Conservation (phyloP, 2,113 vertebrate genomes). For the Stomatorhinus ivindoensis region DNA sequence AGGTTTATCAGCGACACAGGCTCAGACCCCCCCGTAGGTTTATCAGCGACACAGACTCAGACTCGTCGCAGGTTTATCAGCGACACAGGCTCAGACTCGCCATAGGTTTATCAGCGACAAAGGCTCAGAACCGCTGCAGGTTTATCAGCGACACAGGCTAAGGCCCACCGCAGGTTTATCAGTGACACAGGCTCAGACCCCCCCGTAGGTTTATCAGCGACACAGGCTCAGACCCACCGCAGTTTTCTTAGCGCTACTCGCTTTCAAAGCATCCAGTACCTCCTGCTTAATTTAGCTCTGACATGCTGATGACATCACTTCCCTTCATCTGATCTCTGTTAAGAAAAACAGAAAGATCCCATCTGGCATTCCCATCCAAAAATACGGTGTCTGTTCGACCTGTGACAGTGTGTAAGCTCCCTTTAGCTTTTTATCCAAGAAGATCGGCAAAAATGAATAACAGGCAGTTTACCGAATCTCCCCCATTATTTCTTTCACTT, state of each 20-base stretch:
- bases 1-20: not conserved
- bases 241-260: not conserved
- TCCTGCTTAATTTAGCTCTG: not conserved
- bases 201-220: too few species aligned
- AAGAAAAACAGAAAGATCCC: not conserved
- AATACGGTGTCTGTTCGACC: not conserved
- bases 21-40: too few species aligned
- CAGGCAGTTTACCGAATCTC: not conserved
- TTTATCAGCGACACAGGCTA: not conserved
- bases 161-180: fast-evolving
- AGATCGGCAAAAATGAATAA: not conserved
- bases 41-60: not conserved
- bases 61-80: not conserved
- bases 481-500: not conserved
- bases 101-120: not conserved
- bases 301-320: not conserved
- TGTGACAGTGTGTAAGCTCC: not conserved
- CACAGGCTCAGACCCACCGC: not conserved
- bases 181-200: not conserved
- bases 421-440: not conserved
- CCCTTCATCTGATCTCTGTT: not conserved
- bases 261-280: not conserved
- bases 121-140: fast-evolving
- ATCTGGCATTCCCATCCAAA: not conserved
- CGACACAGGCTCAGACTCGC: not conserved